Conservation (phyloP, 1,140 invertebrate species). For the Drosophila asahinai region DNA sequence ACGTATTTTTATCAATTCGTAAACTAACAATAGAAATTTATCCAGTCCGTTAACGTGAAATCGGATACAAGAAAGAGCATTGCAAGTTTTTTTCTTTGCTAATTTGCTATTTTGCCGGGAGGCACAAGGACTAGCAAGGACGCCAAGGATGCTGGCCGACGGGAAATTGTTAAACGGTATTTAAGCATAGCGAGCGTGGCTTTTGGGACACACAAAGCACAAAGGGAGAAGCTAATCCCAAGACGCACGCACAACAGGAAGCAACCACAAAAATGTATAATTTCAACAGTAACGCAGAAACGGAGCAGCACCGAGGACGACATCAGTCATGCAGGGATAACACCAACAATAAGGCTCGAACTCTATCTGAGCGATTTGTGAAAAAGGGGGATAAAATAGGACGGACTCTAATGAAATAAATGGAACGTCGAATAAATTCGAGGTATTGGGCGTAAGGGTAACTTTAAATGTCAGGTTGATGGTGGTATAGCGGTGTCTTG, state of each 20-base stretch:
- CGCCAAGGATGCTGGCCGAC: conserved; percentile 47
- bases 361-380: conserved; percentile 42
- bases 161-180: conserved; percentile 83
- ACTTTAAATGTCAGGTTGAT: conserved; percentile 40
- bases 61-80: conserved; percentile 25
- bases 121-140: conserved; percentile 35
- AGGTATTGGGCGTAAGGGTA: conserved; percentile 16
- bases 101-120: conserved; percentile 42
- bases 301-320: conserved; percentile 42
- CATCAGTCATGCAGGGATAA: conserved; percentile 60
- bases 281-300: conserved; percentile 66
- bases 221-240: conserved; percentile 64
- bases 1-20: conserved; percentile 38
- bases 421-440: conserved; percentile 19
- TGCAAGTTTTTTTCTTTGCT: conserved; percentile 36
- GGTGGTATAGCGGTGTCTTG: conserved; percentile 9
- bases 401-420: conserved; percentile 67
- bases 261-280: conserved; percentile 81
- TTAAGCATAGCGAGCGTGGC: conserved; percentile 62
- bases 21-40: conserved; percentile 30
- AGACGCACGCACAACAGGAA: conserved; percentile 77
- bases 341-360: conserved; percentile 59
- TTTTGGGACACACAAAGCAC: conserved; percentile 30
- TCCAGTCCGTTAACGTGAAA: conserved; percentile 8
- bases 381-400: conserved; percentile 28